A percentile compares a stretch with the other conserved stretches of the same genome.
phyloP scores from a whole-genome alignment of 2,797 vertebrate species.

The Steatocranus sp. region DNA sequence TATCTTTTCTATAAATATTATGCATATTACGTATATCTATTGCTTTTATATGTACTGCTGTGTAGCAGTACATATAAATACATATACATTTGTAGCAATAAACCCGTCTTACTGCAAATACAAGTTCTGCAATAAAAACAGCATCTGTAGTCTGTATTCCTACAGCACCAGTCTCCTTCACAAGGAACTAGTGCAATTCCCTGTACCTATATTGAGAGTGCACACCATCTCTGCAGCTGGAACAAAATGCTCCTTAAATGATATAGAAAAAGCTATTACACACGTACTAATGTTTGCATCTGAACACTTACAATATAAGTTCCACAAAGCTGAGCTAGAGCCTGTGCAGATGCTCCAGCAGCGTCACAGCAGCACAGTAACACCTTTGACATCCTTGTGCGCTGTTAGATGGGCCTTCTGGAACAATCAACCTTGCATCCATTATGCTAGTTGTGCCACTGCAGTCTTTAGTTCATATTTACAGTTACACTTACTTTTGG shows the following conservation, averaged over 20 bases:
- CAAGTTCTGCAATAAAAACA: not conserved
- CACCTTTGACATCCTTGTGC: not conserved
- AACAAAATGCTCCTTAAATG: not conserved
- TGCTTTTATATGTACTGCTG: not conserved
- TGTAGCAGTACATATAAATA: not conserved
- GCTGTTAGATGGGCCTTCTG: not conserved
- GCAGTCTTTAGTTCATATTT: not conserved
- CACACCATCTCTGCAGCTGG: not conserved
- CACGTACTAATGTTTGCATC: not conserved
- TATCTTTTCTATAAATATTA: not conserved
- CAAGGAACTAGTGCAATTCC: not conserved
- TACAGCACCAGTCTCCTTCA: not conserved
- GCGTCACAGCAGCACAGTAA: not conserved
- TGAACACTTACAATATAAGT: not conserved
- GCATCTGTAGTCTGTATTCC: not conserved
- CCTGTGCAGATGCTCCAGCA: not conserved
- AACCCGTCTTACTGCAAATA: not conserved
- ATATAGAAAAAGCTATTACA: not conserved
- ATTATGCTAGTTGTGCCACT: not conserved
- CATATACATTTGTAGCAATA: not conserved
- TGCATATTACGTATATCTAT: not conserved
- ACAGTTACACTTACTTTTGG: not conserved
- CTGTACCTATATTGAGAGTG: not conserved
- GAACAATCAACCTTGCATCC: not conserved
- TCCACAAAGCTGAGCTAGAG: not conserved